Percentiles rank a stretch among this genome's conserved stretches.
Evolutionary conservation across 2,113 vertebrate genomes (phyloP).

Genomic region (Pomatorhinus ruficollis): DNA sequence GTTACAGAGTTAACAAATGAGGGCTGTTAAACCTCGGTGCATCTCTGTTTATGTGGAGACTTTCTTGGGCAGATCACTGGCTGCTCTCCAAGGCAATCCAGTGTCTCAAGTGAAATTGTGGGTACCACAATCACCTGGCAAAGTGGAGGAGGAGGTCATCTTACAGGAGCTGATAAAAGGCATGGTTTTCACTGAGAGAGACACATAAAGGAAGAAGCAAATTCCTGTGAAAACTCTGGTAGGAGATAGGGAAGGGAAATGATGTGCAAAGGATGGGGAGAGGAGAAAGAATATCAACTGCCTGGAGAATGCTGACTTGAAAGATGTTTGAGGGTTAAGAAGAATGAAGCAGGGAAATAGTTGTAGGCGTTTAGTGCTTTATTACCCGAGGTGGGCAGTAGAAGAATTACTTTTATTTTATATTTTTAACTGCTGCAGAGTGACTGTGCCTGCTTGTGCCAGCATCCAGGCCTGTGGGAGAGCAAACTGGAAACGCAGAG

Average conservation of each 20-base stretch:
- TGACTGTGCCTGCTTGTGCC: background rate
- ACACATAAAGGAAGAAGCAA: background rate
- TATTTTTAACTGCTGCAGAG: background rate
- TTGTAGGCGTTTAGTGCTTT: background rate
- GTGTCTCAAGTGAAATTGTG: background rate
- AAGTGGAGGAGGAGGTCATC: background rate
- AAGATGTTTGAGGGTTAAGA: background rate
- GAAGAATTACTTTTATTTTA: background rate
- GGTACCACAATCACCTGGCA: background rate
- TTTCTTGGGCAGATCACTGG: background rate
- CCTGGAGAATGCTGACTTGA: background rate
- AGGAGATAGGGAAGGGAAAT: background rate
- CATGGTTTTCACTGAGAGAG: background rate
- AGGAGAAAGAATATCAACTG: background rate
- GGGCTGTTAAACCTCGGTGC: background rate
- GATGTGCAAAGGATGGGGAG: background rate
- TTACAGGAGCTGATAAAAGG: background rate
- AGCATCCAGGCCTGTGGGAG: background rate
- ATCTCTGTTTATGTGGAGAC: background rate
- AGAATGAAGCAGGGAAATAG: background rate
- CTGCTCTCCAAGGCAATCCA: constrained; percentile 15
- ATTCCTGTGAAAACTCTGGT: background rate
- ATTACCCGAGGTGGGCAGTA: background rate
- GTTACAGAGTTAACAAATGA: background rate
- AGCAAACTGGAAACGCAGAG: fast-evolving